Conservation (phyloP, 2,113 vertebrate genomes). For the Takifugu flavidus region DNA sequence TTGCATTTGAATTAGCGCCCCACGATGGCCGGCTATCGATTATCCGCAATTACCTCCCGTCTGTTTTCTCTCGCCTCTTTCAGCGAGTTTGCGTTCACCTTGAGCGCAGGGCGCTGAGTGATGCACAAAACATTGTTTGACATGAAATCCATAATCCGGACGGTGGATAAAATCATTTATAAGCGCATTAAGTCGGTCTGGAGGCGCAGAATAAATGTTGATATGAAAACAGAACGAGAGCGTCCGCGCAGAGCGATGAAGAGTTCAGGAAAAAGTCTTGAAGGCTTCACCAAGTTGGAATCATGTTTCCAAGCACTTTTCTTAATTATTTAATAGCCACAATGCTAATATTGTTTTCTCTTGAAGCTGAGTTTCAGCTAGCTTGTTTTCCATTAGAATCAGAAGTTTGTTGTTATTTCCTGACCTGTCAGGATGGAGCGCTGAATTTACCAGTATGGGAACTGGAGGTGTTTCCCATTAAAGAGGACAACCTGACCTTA, state of each 20-base stretch:
- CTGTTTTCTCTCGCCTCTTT: conserved; percentile 12
- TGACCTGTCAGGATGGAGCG: too few relatives aligned
- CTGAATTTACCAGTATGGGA: too few relatives aligned
- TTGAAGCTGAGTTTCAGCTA: too few relatives aligned
- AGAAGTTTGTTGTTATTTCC: too few relatives aligned
- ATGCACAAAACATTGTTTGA: conserved; percentile 53
- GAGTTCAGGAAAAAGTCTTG: neutral
- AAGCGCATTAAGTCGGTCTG: conserved; percentile 30
- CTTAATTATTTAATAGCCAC: too few relatives aligned
- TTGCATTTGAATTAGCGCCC: conserved; percentile 66
- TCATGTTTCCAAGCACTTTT: too few relatives aligned
- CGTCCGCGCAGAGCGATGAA: neutral
- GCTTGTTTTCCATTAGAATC: too few relatives aligned
- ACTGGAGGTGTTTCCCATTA: too few relatives aligned
- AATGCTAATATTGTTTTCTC: too few relatives aligned
- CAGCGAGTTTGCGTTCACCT: conserved; percentile 8
- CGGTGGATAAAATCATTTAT: conserved; percentile 43
- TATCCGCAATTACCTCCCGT: conserved; percentile 26
- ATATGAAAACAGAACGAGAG: neutral
- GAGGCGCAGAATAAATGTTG: neutral
- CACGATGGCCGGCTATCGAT: conserved; percentile 56
- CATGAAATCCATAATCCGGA: conserved; percentile 52
- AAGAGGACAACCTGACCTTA: neutral
- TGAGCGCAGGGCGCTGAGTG: conserved; percentile 34
- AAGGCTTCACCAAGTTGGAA: too few relatives aligned